Conservation (phyloP, 2,888 invertebrate species). For the Phlogophora meticulosa region DNA sequence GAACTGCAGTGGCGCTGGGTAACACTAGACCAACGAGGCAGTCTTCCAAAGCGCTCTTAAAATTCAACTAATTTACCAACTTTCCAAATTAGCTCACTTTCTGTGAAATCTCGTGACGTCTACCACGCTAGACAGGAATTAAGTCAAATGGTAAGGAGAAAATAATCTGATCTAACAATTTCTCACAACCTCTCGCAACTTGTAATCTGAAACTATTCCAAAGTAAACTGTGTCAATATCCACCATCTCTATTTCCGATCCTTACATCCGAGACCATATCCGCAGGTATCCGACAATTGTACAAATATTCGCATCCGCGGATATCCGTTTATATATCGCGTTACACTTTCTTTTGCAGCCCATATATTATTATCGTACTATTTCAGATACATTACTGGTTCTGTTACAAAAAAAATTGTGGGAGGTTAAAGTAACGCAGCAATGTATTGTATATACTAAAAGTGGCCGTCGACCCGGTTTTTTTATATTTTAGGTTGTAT, state of each 20-base stretch:
- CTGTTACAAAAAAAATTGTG: accelerated
- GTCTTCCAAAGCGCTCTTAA: no score
- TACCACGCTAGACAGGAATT: background rate
- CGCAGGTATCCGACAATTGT: constrained; percentile 76
- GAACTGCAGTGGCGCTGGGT: no score
- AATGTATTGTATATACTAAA: constrained; percentile 19
- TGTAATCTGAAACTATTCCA: constrained; percentile 49
- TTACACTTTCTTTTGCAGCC: constrained; percentile 62
- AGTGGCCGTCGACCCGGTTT: background rate
- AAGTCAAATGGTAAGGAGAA: background rate
- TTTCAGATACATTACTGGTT: constrained; percentile 22
- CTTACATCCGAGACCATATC: constrained; percentile 66
- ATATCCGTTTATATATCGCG: constrained; percentile 67
- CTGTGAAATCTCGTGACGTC: no score
- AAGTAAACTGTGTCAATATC: constrained; percentile 66
- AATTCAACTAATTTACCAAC: no score
- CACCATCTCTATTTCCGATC: constrained; percentile 62
- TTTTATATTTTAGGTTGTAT: constrained; percentile 46
- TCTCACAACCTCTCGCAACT: constrained; percentile 13
- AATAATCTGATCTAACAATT: background rate
- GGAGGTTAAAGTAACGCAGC: background rate
- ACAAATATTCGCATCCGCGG: constrained; percentile 75
- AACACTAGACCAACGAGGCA: no score
- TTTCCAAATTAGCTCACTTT: no score
- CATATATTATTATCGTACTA: background rate